Base-by-base conservation (phyloP, 2,888 invertebrate species). In the Candidula unifasciata region DNA sequence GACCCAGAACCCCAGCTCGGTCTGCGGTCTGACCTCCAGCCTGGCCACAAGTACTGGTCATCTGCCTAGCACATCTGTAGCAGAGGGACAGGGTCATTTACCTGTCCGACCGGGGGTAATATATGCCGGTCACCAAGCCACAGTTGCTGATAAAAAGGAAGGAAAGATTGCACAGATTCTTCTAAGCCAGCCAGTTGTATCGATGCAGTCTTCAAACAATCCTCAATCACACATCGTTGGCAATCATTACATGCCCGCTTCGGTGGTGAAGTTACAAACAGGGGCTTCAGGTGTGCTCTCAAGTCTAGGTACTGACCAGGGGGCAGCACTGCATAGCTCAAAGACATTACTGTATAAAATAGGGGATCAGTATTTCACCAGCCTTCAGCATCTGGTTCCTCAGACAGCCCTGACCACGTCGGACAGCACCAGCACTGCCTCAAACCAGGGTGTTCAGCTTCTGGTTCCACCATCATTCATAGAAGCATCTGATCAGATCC, bases 391-490 rank as follows among this genome's bases (percentile, higher is more conserved):
- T 27, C 2, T 64, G 5, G n/a, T 64, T 8, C 37, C 83, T 60
- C 16, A 60, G 10, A 27, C 33, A n/a, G n/a, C 24, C 0, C 33
- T 71, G 30, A 52, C 76, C 24, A 10, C 69, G 24, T 24, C 71
- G 37, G 66, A 52, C 10, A 6, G 27, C 21, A 35, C 79, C n/a
- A 60, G 44, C 37, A 30, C 78, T 16, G n/a, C 30, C 18, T 44
- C 76, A 73, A 79, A 79, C 18, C 18, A 79, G n/a, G 83, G 79
- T 44, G 79, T 83, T 64, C 57, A 83, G 66, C 64, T 83, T n/a
- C 71, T 83, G 35, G 83, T 83, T 35, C 83, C 83, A 13, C 83
- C 83, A 27, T 71, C 83, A 44, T 79, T 52, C 79, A 83, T 83
- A 35, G 83, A 83, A 44, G 83, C 83, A 30, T 83, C 83, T 21